Evolutionary conservation across 2,797 vertebrate genomes (phyloP).

Genomic region (Pachyuromys duprasi): DNA sequence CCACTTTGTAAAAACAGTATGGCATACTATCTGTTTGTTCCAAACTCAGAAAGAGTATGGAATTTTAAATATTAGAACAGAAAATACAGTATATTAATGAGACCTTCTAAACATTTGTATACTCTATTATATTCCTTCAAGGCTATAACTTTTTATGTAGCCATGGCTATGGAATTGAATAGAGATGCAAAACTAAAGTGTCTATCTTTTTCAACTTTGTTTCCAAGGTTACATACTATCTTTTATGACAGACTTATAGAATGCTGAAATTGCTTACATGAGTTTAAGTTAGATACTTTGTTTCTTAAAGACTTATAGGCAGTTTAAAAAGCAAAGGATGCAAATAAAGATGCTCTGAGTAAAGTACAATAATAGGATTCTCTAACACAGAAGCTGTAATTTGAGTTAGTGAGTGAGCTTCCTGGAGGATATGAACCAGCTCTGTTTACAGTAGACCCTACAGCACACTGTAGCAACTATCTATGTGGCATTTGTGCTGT

Average conservation of each 20-base stretch:
- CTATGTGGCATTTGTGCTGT: no score
- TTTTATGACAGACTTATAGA: conserved; percentile 55
- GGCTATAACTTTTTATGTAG: conserved; percentile 16
- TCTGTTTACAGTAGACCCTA: neutral
- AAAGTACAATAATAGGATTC: neutral
- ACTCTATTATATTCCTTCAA: neutral
- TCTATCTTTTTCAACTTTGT: conserved; percentile 41
- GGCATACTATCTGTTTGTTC: neutral
- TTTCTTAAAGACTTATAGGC: conserved; percentile 19
- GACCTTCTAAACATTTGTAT: neutral
- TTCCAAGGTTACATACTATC: conserved; percentile 6
- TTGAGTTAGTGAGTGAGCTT: neutral
- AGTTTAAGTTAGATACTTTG: neutral
- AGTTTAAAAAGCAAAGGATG: conserved; percentile 4
- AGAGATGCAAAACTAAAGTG: conserved; percentile 36
- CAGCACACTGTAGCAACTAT: neutral
- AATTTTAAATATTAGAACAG: conserved; percentile 31
- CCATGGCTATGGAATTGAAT: conserved; percentile 18
- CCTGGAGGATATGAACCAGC: neutral
- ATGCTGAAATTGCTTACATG: conserved; percentile 52
- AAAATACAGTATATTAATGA: neutral
- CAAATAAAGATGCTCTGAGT: neutral
- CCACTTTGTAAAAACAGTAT: neutral
- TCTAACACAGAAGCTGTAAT: neutral
- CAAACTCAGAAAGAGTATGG: neutral